Conservation (phyloP, 2,797 vertebrate genomes). For the Lacerta viridis region DNA sequence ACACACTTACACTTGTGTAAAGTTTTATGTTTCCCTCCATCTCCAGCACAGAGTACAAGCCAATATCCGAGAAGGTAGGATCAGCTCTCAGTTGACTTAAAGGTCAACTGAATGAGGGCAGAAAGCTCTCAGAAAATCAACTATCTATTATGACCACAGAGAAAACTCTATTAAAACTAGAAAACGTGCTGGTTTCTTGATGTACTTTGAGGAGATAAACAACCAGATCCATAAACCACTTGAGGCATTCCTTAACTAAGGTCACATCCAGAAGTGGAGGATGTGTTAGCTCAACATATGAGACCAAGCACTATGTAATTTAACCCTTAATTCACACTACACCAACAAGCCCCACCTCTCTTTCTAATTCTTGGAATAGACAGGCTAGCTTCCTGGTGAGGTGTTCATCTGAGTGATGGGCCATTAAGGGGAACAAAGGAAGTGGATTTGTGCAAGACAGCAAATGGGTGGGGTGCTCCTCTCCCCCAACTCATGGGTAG, state of each 20-base stretch:
- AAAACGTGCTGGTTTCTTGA: background rate
- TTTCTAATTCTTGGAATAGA: too few relatives aligned
- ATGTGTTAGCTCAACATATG: too few relatives aligned
- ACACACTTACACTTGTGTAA: background rate
- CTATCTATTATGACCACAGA: fast-evolving
- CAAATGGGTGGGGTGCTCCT: too few relatives aligned
- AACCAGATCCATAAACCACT: background rate
- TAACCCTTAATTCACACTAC: too few relatives aligned
- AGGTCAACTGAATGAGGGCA: constrained; percentile 16
- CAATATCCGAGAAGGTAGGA: background rate
- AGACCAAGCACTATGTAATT: too few relatives aligned
- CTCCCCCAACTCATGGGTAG: too few relatives aligned
- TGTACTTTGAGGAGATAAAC: background rate
- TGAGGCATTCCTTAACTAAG: background rate
- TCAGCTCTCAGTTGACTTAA: constrained; percentile 31
- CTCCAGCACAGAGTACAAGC: constrained; percentile 31
- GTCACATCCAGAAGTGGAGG: background rate
- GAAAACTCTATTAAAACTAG: constrained; percentile 35
- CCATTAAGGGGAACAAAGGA: too few relatives aligned
- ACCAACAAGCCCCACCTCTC: too few relatives aligned
- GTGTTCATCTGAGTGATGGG: too few relatives aligned
- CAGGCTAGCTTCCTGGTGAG: too few relatives aligned
- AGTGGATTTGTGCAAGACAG: too few relatives aligned
- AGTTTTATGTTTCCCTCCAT: constrained; percentile 18
- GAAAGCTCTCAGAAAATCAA: constrained; percentile 33